Percentiles rank a stretch among this genome's conserved stretches.
Evolutionary conservation across 2,113 vertebrate genomes (phyloP).

Genomic region (Aix galericulata): DNA sequence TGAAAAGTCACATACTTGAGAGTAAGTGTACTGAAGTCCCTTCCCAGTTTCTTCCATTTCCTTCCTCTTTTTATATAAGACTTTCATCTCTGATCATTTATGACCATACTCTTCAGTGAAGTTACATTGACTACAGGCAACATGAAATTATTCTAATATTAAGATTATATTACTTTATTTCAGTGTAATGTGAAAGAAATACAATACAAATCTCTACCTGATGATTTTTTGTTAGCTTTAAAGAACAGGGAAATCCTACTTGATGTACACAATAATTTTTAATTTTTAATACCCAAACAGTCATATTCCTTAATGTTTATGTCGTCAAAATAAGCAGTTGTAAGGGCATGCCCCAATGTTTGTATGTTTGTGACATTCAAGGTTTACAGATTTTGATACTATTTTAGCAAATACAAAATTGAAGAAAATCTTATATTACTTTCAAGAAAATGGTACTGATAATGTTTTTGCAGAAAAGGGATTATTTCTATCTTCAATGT

Average conservation of each 20-base stretch:
- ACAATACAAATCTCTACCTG: background rate
- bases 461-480: background rate
- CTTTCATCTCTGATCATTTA: background rate
- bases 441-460: background rate
- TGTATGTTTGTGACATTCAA: background rate
- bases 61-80: background rate
- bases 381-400: background rate
- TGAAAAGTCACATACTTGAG: background rate
- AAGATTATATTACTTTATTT: background rate
- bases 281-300: background rate
- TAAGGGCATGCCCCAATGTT: background rate
- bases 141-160: background rate
- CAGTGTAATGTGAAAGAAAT: background rate
- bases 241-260: background rate
- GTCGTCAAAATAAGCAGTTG: background rate
- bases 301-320: background rate
- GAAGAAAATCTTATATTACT: fast-evolving
- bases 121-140: background rate
- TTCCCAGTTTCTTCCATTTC: background rate
- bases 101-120: background rate
- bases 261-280: background rate
- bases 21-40: background rate
- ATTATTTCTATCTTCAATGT: background rate
- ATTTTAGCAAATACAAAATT: background rate
- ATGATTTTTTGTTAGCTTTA: background rate